Evolutionary conservation across 2,888 invertebrate species (phyloP).

Genomic region (Aricia artaxerxes): DNA sequence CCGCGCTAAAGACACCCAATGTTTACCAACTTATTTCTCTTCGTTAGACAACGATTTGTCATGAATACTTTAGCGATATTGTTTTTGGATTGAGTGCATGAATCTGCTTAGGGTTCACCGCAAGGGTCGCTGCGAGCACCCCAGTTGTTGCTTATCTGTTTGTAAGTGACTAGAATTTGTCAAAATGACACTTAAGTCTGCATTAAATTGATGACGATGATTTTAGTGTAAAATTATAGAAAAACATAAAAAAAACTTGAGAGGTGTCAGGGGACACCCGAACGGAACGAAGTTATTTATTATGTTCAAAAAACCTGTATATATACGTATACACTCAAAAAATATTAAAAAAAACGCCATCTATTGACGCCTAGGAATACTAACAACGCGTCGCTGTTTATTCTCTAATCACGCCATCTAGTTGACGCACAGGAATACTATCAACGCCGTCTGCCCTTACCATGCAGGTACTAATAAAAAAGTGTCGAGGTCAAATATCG

Average conservation of each 20-base stretch:
- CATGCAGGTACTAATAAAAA: too few relatives aligned
- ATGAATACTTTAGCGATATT: conserved; percentile 79
- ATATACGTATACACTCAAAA: too few relatives aligned
- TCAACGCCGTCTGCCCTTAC: too few relatives aligned
- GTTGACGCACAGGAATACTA: too few relatives aligned
- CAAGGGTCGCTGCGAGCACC: conserved; percentile 41
- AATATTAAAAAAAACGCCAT: too few relatives aligned
- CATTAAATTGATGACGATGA: background rate
- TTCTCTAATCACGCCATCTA: too few relatives aligned
- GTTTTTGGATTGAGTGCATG: conserved; percentile 76
- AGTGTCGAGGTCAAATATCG: too few relatives aligned
- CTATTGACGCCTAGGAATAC: too few relatives aligned
- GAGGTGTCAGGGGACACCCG: too few relatives aligned
- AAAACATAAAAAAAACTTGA: background rate
- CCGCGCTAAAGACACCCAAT: conserved; percentile 66
- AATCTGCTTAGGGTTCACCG: conserved; percentile 43
- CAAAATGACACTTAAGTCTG: background rate
- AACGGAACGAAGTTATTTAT: too few relatives aligned
- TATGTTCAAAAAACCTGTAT: too few relatives aligned
- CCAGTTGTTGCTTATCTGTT: background rate
- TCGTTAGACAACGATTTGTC: conserved; percentile 78
- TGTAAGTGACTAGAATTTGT: conserved; percentile 1
- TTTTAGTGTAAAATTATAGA: background rate
- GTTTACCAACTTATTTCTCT: conserved; percentile 77
- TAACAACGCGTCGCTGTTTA: too few relatives aligned